phyloP scores from a whole-genome alignment of 2,113 vertebrate genomes.

The Gobio gobio region DNA sequence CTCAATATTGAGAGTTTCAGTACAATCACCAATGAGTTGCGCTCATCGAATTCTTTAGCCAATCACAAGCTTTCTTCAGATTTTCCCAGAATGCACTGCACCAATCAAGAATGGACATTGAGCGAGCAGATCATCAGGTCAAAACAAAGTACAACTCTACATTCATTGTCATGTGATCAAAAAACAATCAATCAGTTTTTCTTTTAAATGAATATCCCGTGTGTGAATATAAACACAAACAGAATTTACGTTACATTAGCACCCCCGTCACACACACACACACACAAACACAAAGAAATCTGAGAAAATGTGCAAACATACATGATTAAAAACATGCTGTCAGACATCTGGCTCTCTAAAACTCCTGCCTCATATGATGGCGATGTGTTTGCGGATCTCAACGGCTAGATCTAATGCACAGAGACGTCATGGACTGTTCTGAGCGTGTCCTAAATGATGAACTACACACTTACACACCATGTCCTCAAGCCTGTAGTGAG shows the following conservation, averaged over 20 bases:
- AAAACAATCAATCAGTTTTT: neutral
- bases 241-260: neutral
- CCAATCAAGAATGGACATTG: neutral
- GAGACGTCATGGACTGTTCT: neutral
- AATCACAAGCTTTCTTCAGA: neutral
- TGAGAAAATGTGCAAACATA: constrained; percentile 24
- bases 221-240: constrained; percentile 15
- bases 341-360: constrained; percentile 38
- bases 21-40: neutral
- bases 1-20: neutral
- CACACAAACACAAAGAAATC: neutral
- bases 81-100: neutral
- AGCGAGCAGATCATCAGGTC: neutral
- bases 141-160: neutral
- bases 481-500: too few relatives aligned
- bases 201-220: neutral
- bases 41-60: neutral
- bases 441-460: neutral
- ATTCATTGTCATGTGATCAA: neutral
- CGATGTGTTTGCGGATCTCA: constrained; percentile 11
- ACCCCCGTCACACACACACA: neutral
- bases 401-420: neutral
- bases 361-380: constrained; percentile 9
- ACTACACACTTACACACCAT: too few relatives aligned
- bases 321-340: constrained; percentile 9